Conservation (phyloP, 2,113 vertebrate genomes). For the Sceloporus tristichus region DNA sequence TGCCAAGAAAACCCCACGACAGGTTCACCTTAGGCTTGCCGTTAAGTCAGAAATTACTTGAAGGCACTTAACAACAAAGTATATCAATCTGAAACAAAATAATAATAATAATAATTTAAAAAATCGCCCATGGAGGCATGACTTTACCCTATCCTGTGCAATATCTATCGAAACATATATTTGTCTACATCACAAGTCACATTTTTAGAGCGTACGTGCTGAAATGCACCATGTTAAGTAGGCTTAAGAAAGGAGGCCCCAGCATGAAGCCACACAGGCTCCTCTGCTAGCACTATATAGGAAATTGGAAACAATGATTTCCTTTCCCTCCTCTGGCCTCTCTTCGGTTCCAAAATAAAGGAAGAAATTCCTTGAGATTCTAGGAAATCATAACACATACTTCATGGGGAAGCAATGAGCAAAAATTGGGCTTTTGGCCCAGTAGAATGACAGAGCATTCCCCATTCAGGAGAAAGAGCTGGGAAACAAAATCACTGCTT, state of each 20-base stretch:
- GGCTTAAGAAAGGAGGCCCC: neutral
- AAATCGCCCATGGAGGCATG: too few relatives aligned
- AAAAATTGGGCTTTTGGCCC: neutral
- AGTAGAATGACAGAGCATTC: neutral
- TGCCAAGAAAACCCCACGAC: too few relatives aligned
- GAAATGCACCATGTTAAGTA: neutral
- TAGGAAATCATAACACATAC: constrained; percentile 3
- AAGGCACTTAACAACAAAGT: too few relatives aligned
- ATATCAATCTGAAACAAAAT: too few relatives aligned
- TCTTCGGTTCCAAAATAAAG: neutral
- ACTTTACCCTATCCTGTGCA: too few relatives aligned
- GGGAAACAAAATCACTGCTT: neutral
- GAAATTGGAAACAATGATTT: neutral
- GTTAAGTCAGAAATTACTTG: too few relatives aligned
- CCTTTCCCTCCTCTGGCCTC: neutral
- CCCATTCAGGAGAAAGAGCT: neutral
- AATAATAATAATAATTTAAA: too few relatives aligned
- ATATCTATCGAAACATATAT: neutral
- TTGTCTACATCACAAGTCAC: neutral
- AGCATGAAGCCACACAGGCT: neutral
- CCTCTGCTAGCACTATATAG: neutral
- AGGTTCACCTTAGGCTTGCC: too few relatives aligned
- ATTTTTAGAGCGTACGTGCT: neutral
- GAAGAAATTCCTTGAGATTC: neutral
- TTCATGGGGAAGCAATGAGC: too few relatives aligned